A percentile compares a stretch with the other conserved stretches of the same genome.
Evolutionary conservation across 2,797 vertebrate species (phyloP).

Genomic region (Setipinna tenuifilis): DNA sequence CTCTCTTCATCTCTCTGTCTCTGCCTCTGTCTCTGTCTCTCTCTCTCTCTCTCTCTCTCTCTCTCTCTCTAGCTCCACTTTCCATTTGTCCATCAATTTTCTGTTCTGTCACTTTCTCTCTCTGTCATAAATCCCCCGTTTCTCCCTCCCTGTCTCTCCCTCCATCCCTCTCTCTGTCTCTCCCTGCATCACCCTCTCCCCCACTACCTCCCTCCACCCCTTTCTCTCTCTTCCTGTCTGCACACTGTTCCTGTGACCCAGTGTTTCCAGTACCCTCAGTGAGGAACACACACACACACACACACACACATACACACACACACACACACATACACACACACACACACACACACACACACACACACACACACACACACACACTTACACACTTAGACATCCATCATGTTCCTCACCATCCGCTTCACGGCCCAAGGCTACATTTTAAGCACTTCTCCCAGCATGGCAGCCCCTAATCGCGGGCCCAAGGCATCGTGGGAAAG

Average conservation of each 20-base stretch:
- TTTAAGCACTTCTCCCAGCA: neutral
- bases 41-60: neutral
- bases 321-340: neutral
- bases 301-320: slow-evolving; percentile 1
- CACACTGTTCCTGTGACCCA: too few relatives aligned
- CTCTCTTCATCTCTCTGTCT: neutral
- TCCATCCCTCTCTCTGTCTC: too few relatives aligned
- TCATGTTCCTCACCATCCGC: too few relatives aligned
- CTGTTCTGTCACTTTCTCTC: too few relatives aligned
- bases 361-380: too few relatives aligned
- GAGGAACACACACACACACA: slow-evolving; percentile 2
- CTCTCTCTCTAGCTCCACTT: neutral
- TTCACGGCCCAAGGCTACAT: slow-evolving; percentile 5
- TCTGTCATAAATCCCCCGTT: too few relatives aligned
- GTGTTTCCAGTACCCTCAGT: too few relatives aligned
- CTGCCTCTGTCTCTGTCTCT: neutral
- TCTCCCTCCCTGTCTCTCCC: too few relatives aligned
- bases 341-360: too few relatives aligned
- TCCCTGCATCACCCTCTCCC: too few relatives aligned
- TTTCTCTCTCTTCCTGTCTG: neutral
- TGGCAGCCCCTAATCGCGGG: neutral
- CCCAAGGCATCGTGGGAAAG: neutral
- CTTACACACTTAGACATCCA: too few relatives aligned
- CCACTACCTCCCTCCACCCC: neutral
- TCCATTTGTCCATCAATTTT: too few relatives aligned